Base-by-base conservation (phyloP, 2,797 vertebrate species). In the Crocidura indochinensis region DNA sequence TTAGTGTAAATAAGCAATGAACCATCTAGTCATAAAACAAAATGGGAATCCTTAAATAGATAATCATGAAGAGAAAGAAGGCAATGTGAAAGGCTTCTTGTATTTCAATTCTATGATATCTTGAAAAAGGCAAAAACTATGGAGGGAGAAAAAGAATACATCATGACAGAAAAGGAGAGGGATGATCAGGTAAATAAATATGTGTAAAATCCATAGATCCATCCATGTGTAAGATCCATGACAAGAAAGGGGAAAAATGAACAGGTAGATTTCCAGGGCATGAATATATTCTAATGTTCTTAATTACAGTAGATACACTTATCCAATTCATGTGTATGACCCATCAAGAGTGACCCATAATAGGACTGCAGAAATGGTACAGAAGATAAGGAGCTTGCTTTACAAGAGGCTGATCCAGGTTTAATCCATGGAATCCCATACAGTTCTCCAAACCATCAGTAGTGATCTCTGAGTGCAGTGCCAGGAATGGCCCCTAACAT, bases 41-140 rank as follows among this genome's bases (percentile, higher is more conserved):
- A 26, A 29, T 53, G n/a, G 26, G 27, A 71, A 24, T 38, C 29
- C 47, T 10, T 84, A 65, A 60, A 38, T 44, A 75, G 24, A 26
- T 31, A 38, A 75, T 80, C 67, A 44, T 27, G 56, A 69, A 80
- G 69, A 69, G 51, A 85, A 69, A 51, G 74, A 64, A 51, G 44
- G 24, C 65, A 84, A 31, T 24, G 8, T 4, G 1, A 84, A 85
- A 26, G 26, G 24, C 12, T 51, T 10, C 60, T 46, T 11, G 22
- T 69, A 75, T 46, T 51, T 29, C 64, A 80, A 85, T 20, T 27
- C 44, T 22, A 27, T 12, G 38, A 62, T 12, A 71, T 76, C 53
- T 44, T 64, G 20, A 46, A 56, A 69, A 69, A 75, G 29, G 44
- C 5, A 31, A 76, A 60, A 46, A 62, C 29, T 51, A 27, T 46